A percentile compares a stretch with the other conserved stretches of the same genome.
Conservation (phyloP, 2,888 invertebrate species). For the Phaedon cochleariae region DNA sequence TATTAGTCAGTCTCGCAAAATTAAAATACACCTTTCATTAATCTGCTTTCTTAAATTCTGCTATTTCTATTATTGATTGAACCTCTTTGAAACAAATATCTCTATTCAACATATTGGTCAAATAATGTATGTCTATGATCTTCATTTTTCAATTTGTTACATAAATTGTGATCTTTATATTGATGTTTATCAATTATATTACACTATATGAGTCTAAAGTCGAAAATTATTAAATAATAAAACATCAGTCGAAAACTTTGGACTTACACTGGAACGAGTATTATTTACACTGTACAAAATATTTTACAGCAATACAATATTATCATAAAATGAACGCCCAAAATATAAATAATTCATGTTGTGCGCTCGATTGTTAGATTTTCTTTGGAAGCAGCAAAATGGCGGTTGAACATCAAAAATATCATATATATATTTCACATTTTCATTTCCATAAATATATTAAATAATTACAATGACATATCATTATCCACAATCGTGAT, state of each 20-base stretch:
- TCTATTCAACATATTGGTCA: no score
- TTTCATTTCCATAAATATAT: not conserved
- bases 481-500: not conserved
- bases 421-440: not conserved
- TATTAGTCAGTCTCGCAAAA: not conserved
- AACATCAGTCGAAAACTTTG: conserved; percentile 37
- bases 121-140: no score
- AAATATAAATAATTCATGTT: conserved; percentile 14
- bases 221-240: no score
- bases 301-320: conserved; percentile 20
- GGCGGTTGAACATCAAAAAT: conserved; percentile 13
- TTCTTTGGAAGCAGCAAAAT: conserved; percentile 29
- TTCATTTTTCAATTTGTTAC: no score
- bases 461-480: not conserved
- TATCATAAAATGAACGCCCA: not conserved
- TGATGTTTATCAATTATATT: no score
- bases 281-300: conserved; percentile 35
- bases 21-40: not conserved
- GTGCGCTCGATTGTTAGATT: conserved; percentile 23
- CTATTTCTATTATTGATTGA: no score
- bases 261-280: conserved; percentile 18
- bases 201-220: no score
- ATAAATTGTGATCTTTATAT: no score
- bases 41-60: no score
- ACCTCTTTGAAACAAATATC: no score